Conservation (phyloP, 2,113 vertebrate species). For the Grallaria varia region DNA sequence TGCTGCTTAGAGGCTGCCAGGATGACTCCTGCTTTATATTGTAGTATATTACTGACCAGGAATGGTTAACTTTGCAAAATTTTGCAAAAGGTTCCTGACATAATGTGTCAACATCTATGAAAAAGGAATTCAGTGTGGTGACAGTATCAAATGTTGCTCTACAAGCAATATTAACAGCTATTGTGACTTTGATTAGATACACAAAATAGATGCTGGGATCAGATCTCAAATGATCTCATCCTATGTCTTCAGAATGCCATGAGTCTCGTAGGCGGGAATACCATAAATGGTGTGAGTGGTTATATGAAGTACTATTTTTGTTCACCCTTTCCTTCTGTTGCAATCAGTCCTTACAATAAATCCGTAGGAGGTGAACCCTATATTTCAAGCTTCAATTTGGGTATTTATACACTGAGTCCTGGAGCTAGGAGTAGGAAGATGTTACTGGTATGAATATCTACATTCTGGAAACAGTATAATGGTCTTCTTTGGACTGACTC, state of each 20-base stretch:
- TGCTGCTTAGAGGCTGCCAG: neutral
- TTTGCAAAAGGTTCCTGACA: neutral
- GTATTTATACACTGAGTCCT: neutral
- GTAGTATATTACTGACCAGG: neutral
- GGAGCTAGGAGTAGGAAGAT: neutral
- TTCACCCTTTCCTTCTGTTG: slow-evolving; percentile 34
- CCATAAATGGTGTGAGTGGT: slow-evolving; percentile 41
- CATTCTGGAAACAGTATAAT: neutral
- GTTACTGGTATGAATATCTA: neutral
- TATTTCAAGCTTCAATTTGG: neutral
- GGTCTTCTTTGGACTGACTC: neutral
- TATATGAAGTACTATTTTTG: slow-evolving; percentile 49
- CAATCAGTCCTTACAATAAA: slow-evolving; percentile 11
- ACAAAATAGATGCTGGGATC: slow-evolving; percentile 8
- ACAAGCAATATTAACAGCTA: neutral
- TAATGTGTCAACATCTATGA: accelerated
- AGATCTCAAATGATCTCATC: slow-evolving; percentile 37
- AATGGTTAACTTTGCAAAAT: neutral
- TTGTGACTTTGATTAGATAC: neutral
- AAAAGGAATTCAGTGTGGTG: neutral
- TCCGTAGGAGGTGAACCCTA: neutral
- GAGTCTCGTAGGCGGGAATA: neutral
- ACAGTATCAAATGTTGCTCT: neutral
- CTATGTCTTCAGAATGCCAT: neutral
- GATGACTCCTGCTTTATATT: neutral